Evolutionary conservation across 2,797 vertebrate species (phyloP).

Genomic region (Graptemys geographica): DNA sequence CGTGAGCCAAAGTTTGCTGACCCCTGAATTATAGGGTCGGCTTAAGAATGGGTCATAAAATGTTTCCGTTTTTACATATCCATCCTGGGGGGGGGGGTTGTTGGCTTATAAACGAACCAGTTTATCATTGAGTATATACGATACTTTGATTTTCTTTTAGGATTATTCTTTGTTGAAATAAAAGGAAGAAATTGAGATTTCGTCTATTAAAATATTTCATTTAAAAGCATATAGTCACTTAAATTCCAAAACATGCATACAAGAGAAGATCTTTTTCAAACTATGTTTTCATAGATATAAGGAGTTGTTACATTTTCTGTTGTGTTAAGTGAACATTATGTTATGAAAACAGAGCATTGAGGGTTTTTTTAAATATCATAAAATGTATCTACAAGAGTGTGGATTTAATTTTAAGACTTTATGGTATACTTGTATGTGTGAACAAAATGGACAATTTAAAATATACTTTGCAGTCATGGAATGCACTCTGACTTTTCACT

Average conservation of each 20-base stretch:
- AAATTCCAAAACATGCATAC: neutral
- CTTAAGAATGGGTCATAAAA: too few relatives aligned
- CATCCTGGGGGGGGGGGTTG: too few relatives aligned
- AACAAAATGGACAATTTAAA: conserved; percentile 7
- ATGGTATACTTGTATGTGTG: neutral
- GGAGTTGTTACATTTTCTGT: neutral
- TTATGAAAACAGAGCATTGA: conserved; percentile 6
- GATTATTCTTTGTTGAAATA: neutral
- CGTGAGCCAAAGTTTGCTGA: too few relatives aligned
- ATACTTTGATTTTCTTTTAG: neutral
- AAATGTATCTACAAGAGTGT: neutral
- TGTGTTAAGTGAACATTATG: neutral
- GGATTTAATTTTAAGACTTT: neutral
- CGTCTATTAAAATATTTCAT: neutral
- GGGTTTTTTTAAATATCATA: conserved; percentile 35
- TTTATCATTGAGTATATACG: too few relatives aligned
- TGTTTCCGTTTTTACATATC: too few relatives aligned
- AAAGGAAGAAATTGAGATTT: neutral
- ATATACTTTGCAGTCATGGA: neutral
- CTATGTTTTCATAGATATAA: neutral
- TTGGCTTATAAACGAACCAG: too few relatives aligned
- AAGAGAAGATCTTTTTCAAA: neutral
- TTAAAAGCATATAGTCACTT: neutral
- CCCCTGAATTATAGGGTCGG: too few relatives aligned
- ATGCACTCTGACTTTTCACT: neutral